Conservation (phyloP, 1,140 invertebrate genomes). For the Rhyacophila brunnea region DNA sequence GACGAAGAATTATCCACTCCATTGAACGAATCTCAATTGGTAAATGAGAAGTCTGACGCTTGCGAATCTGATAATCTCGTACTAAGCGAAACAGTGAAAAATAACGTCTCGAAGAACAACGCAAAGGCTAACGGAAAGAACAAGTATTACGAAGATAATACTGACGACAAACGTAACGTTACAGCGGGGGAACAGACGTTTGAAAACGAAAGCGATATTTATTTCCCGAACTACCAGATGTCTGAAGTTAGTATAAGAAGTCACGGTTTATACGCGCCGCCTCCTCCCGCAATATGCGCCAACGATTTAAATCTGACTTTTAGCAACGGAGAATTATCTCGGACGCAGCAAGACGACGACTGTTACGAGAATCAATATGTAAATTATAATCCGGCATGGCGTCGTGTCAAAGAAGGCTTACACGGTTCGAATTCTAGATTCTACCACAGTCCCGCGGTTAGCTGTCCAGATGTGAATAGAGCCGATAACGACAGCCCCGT, state of each 20-base stretch:
- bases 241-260: constrained; percentile 62
- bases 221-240: constrained; percentile 59
- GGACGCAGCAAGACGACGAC: constrained; percentile 35
- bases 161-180: constrained; percentile 39
- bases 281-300: constrained; percentile 54
- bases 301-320: constrained; percentile 49
- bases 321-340: constrained; percentile 51
- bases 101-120: constrained; percentile 11
- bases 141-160: not conserved
- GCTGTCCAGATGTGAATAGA: constrained; percentile 49
- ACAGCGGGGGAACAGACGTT: constrained; percentile 46
- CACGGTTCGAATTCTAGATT: constrained; percentile 49
- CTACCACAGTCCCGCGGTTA: constrained; percentile 48
- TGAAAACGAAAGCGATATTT: constrained; percentile 59
- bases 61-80: constrained; percentile 29
- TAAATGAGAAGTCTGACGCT: constrained; percentile 21
- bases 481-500: constrained; percentile 42
- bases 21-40: constrained; percentile 5
- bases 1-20: not conserved
- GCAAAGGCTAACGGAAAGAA: not conserved
- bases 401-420: constrained; percentile 39
- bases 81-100: constrained; percentile 30
- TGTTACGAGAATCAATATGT: constrained; percentile 49
- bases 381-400: constrained; percentile 50
- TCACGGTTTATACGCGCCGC: constrained; percentile 59